Evolutionary conservation across 2,113 vertebrate genomes (phyloP).

Genomic region (Hyperoodon ampullatus): DNA sequence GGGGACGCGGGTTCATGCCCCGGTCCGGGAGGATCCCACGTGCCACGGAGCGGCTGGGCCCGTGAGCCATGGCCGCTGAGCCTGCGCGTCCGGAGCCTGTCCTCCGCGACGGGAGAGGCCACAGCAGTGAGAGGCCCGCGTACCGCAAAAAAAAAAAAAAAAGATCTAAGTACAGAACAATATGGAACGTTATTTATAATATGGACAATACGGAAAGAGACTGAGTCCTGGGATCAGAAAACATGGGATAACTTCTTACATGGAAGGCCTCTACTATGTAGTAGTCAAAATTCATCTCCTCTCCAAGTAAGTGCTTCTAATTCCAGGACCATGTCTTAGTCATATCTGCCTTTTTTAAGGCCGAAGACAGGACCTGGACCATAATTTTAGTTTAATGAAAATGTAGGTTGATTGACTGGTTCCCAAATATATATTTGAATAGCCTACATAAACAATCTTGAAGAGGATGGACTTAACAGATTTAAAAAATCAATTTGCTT

Average conservation of each 20-base stretch:
- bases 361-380: not conserved
- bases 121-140: no score
- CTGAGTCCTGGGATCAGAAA: not conserved
- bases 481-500: not conserved
- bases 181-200: not conserved
- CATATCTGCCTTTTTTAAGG: not conserved
- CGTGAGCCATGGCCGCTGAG: no score
- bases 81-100: no score
- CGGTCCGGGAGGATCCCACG: no score
- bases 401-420: not conserved
- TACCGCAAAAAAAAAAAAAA: no score
- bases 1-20: no score
- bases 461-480: not conserved
- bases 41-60: no score
- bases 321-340: not conserved
- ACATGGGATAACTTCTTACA: not conserved
- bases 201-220: not conserved
- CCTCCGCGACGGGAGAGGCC: no score
- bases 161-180: not conserved
- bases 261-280: not conserved
- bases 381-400: not conserved
- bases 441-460: not conserved
- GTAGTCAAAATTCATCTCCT: not conserved
- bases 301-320: not conserved
- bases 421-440: not conserved